These are phyloP conservation scores for Ceyx cyanopectus DNA, from an alignment of 2,113 vertebrate genomes.

Conservation along the genomic window DNA sequence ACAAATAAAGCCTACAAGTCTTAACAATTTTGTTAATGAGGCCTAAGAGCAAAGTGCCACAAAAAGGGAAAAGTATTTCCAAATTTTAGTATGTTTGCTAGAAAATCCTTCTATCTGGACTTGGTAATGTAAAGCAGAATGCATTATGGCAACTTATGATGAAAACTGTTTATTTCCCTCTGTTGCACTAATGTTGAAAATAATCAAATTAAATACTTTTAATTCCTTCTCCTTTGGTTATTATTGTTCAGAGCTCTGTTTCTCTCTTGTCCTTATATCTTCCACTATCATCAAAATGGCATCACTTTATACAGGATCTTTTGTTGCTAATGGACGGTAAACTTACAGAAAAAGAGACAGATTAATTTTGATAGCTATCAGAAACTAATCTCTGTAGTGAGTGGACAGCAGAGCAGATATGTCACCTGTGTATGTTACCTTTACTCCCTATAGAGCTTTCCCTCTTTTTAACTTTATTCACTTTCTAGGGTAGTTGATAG, in stretches of 20 bases:
- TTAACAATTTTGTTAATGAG: not conserved
- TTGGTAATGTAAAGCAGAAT: not conserved
- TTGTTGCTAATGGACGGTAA: not conserved
- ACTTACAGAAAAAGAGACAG: not conserved
- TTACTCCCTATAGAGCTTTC: not conserved
- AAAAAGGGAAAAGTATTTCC: not conserved
- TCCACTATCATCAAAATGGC: not conserved
- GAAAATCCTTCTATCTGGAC: not conserved
- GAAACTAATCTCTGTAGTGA: not conserved
- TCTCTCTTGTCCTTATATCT: not conserved
- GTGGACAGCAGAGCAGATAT: not conserved
- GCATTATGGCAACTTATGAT: not conserved
- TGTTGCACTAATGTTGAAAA: not conserved
- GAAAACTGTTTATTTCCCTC: not conserved
- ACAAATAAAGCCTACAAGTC: not conserved
- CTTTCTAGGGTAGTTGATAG: not conserved
- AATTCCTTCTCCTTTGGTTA: not conserved
- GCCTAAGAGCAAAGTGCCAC: not conserved
- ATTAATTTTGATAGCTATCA: not conserved
- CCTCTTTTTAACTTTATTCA: not conserved
- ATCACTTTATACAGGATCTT: not conserved
- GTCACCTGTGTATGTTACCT: constrained; percentile 60
- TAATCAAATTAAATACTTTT: not conserved
- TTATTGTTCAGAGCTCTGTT: not conserved
- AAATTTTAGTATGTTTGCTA: not conserved